Conservation (phyloP, 2,888 invertebrate genomes). For the Malachius bipustulatus region DNA sequence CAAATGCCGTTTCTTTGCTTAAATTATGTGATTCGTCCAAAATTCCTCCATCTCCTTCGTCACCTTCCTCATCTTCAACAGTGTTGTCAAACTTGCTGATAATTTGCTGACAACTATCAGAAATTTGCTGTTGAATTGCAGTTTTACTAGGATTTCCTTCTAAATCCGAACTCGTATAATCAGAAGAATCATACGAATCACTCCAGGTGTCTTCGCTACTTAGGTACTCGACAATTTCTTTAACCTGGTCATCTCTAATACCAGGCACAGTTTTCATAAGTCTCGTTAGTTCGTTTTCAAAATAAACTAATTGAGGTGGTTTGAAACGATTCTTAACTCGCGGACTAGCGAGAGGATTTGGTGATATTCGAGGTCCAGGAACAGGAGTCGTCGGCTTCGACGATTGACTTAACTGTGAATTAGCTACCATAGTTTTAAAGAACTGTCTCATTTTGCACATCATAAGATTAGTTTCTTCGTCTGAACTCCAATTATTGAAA, state of each 20-base stretch:
- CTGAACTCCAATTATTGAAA: constrained; percentile 89
- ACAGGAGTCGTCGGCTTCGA: constrained; percentile 42
- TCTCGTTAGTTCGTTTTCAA: constrained; percentile 79
- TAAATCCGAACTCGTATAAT: constrained; percentile 80
- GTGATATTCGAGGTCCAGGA: constrained; percentile 27
- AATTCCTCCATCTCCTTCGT: constrained; percentile 40
- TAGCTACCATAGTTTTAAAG: constrained; percentile 81
- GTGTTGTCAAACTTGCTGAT: constrained; percentile 69
- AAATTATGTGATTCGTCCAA: constrained; percentile 39
- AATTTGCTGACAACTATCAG: constrained; percentile 78
- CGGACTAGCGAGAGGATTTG: constrained; percentile 44
- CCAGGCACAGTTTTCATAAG: constrained; percentile 90
- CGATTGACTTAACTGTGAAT: constrained; percentile 35
- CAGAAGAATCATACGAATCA: constrained; percentile 85
- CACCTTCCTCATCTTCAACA: constrained; percentile 46
- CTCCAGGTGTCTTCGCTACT: constrained; percentile 91
- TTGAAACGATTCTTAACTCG: constrained; percentile 53
- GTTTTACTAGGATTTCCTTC: constrained; percentile 59
- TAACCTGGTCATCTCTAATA: constrained; percentile 79
- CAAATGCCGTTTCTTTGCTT: constrained; percentile 70
- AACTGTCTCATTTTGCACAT: constrained; percentile 91
- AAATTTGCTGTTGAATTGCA: constrained; percentile 71
- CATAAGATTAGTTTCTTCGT: constrained; percentile 89
- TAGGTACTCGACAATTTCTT: constrained; percentile 83
- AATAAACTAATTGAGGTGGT: constrained; percentile 76